Base-by-base conservation (phyloP, 2,113 vertebrate species). In the Ranitomeya imitator region DNA sequence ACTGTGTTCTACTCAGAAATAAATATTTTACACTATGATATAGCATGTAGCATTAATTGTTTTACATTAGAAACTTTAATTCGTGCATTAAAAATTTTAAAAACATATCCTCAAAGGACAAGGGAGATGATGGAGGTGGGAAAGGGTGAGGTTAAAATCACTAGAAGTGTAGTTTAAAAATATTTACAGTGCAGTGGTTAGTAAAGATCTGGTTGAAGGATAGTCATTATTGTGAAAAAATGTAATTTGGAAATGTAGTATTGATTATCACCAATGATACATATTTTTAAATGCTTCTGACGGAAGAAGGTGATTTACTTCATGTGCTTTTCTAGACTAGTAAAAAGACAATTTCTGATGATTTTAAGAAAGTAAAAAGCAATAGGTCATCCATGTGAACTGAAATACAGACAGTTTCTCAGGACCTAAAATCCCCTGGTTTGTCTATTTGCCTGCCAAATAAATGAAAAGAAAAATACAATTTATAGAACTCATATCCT, bases 381-480 rank as follows among this genome's bases (percentile, higher is more conserved):
- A 55, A 57, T 21, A 79, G 21, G 51, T 55, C 77, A 14, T 57
- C 77, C 13, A 13, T 79, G 77, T 79, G 52, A 79, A 55, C 77
- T 23, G 6, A 57, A 79, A 23, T 79, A 55, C 77, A 14, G 6
- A 57, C 55, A 23, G 55, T 54, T 79, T 54, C 77, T 23, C 77
- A 55, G 77, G 52, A n/a, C 52, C n/a, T 79, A 57, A 79, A 79
- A 79, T 21, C n/a, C n/a, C 45, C 52, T 26, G 51, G 57, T 57
- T 57, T 6, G 7, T 55, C 21, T 9, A 23, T 23, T 2, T 55
- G 77, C 21, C 21, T 79, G 52, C 52, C 77, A 79, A 79, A 23
- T 79, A 79, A 79, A 78, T 21, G 51, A n/a, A 78, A 78, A 78
- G 71, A 74, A 76, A 76, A 76, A 52, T 76, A 51, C 37, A 76